A percentile compares a stretch with the other conserved stretches of the same genome.
Conservation (phyloP, 2,888 invertebrate genomes). For the Eudasyphora cyanicolor region DNA sequence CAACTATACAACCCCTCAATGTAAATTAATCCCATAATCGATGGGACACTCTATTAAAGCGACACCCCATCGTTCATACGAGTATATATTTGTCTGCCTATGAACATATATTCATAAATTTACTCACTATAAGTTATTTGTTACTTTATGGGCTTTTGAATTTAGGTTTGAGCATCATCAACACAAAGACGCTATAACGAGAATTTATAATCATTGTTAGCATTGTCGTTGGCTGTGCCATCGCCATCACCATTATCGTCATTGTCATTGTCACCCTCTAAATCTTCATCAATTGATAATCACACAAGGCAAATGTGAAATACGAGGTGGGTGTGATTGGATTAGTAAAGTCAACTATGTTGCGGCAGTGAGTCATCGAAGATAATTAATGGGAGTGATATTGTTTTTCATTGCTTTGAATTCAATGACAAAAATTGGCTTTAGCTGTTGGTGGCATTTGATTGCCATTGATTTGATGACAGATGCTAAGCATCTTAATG, state of each 20-base stretch:
- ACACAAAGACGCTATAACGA: conserved; percentile 7
- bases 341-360: too few relatives aligned
- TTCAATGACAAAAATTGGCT: too few relatives aligned
- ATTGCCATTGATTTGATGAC: too few relatives aligned
- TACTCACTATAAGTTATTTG: conserved; percentile 43
- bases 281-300: conserved; percentile 12
- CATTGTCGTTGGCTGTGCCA: not conserved
- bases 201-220: conserved; percentile 11
- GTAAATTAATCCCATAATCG: too few relatives aligned
- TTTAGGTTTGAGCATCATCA: conserved; percentile 19
- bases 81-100: not conserved
- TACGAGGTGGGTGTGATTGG: not conserved
- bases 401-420: too few relatives aligned
- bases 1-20: too few relatives aligned
- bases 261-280: not conserved
- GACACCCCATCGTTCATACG: too few relatives aligned
- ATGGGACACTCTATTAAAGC: too few relatives aligned
- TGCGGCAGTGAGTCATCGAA: not conserved
- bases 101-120: conserved; percentile 24
- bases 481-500: too few relatives aligned
- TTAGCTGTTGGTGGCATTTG: too few relatives aligned
- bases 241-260: not conserved
- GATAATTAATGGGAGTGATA: not conserved
- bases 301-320: not conserved
- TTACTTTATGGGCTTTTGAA: conserved; percentile 39